phyloP scores from a whole-genome alignment of 2,888 invertebrate genomes.

The Dolichopus griseipennis region DNA sequence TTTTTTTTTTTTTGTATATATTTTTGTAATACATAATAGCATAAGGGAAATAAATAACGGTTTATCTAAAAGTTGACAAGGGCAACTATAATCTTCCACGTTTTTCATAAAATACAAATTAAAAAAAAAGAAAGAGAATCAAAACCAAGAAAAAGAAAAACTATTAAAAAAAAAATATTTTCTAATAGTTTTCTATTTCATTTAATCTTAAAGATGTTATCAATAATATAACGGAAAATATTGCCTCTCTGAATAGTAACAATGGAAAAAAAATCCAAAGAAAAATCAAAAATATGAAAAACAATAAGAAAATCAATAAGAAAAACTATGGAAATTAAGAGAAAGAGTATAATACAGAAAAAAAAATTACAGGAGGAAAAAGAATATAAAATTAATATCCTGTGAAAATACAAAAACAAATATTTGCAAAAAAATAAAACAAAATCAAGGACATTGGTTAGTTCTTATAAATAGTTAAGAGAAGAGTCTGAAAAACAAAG shows the following conservation, averaged over 20 bases:
- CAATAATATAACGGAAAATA: not conserved
- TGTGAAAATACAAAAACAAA: not conserved
- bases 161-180: slow-evolving; percentile 1
- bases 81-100: no score
- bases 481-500: no score
- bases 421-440: not conserved
- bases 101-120: no score
- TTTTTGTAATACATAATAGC: no score
- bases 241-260: not conserved
- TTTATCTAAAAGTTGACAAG: no score
- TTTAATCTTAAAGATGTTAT: slow-evolving; percentile 1
- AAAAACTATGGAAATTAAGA: not conserved
- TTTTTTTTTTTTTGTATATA: no score
- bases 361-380: not conserved
- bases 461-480: not conserved
- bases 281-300: not conserved
- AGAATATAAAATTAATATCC: slow-evolving; percentile 4
- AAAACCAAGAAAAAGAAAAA: not conserved
- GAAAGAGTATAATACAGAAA: no score
- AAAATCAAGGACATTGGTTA: not conserved
- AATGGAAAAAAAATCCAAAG: no score
- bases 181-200: slow-evolving; percentile 4
- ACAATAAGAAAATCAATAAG: not conserved
- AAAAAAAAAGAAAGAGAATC: no score
- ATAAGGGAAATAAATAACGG: no score